Evolutionary conservation across 1,140 invertebrate genomes (phyloP).

Genomic region (Zaprionus inermis): DNA sequence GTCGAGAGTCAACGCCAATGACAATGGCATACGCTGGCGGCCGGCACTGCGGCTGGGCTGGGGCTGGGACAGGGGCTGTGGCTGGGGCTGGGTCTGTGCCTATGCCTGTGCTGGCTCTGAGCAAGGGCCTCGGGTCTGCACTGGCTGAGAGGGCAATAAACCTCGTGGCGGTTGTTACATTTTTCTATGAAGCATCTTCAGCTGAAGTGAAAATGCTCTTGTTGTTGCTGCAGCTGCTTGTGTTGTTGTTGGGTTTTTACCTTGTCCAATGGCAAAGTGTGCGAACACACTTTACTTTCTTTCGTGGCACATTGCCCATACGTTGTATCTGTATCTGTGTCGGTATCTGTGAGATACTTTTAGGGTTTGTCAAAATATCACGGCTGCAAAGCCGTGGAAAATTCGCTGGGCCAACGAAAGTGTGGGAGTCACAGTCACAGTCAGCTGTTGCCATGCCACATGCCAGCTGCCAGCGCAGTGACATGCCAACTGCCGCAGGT

Average conservation of each 20-base stretch:
- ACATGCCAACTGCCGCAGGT: constrained; percentile 21
- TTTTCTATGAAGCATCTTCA: constrained; percentile 69
- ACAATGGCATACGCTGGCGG: constrained; percentile 56
- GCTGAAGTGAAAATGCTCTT: constrained; percentile 75
- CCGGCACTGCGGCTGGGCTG: constrained; percentile 26
- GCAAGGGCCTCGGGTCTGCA: constrained; percentile 16
- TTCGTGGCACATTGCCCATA: constrained; percentile 40
- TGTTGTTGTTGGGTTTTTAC: constrained; percentile 69
- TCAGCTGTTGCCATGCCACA: constrained; percentile 53
- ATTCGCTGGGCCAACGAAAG: constrained; percentile 54
- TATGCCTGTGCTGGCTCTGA: constrained; percentile 11
- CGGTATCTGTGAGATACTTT: constrained; percentile 71
- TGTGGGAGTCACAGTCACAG: constrained; percentile 60
- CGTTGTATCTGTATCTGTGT: constrained; percentile 56
- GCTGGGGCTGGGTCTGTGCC: constrained; percentile 3
- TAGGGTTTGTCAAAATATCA: constrained; percentile 65
- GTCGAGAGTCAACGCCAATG: constrained; percentile 62
- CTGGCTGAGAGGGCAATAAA: constrained; percentile 63
- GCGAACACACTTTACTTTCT: constrained; percentile 69
- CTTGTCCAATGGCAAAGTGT: constrained; percentile 33
- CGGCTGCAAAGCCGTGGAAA: constrained; percentile 30
- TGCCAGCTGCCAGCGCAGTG: constrained; percentile 16
- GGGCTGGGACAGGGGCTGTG: not conserved
- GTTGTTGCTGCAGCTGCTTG: constrained; percentile 39
- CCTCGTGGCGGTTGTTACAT: constrained; percentile 47